Conservation (phyloP, 2,888 invertebrate species). For the Mimachlamys varia region DNA sequence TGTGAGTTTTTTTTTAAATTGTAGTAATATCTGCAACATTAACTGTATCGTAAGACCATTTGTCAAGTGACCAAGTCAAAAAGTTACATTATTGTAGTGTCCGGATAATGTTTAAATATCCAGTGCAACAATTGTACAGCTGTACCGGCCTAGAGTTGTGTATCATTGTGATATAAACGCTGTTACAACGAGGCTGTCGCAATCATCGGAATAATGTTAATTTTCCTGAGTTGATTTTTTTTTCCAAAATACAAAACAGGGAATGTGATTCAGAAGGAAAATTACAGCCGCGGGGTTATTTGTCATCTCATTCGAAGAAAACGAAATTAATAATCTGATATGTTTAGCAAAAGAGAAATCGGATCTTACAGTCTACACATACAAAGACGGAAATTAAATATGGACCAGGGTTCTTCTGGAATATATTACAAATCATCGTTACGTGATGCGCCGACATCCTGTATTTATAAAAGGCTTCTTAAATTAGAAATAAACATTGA, state of each 20-base stretch:
- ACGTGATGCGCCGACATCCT: neutral
- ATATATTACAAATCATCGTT: neutral
- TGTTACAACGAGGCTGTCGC: no score
- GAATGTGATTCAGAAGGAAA: neutral
- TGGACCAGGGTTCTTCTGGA: neutral
- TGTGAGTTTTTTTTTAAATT: no score
- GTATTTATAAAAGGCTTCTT: neutral
- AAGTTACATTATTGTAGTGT: no score
- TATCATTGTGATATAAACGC: no score
- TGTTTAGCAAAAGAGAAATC: neutral
- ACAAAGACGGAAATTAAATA: neutral
- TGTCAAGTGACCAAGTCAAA: no score
- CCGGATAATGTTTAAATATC: no score
- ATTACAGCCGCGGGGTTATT: neutral
- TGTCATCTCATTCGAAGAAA: neutral
- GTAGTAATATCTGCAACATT: no score
- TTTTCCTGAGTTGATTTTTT: neutral
- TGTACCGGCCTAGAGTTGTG: no score
- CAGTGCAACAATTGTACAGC: no score
- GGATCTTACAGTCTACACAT: neutral
- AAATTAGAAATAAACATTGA: conserved; percentile 26
- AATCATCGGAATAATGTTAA: no score
- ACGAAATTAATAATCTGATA: neutral
- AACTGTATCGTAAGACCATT: no score
- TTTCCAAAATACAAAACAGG: neutral